A percentile compares a stretch with the other conserved stretches of the same genome.
These are phyloP conservation scores for Andrena marginata DNA, from an alignment of 2,888 invertebrate genomes.

Conservation along the genomic window DNA sequence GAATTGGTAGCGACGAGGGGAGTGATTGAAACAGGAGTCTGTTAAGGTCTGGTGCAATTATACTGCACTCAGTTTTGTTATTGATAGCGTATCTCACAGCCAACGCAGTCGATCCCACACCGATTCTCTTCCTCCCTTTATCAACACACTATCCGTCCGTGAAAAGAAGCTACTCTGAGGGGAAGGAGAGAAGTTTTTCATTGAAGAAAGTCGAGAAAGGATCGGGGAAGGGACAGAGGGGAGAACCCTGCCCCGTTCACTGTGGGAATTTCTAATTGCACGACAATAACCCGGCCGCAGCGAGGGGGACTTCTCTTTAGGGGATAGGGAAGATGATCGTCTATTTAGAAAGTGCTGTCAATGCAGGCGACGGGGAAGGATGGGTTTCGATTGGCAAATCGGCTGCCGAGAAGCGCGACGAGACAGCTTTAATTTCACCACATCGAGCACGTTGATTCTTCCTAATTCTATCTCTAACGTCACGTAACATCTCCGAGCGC, in stretches of 20 bases:
- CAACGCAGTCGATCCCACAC: no score
- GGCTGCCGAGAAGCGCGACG: background rate
- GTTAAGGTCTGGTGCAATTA: no score
- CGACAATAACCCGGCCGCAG: slow-evolving; percentile 51
- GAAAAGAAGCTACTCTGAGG: background rate
- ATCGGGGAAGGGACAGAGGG: slow-evolving; percentile 27
- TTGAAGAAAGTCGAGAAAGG: slow-evolving; percentile 22
- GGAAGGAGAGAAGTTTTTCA: background rate
- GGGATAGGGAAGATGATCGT: slow-evolving; percentile 32
- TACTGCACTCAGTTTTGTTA: no score
- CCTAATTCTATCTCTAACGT: no score
- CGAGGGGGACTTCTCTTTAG: slow-evolving; percentile 28
- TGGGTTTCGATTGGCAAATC: background rate
- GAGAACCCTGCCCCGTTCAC: slow-evolving; percentile 61
- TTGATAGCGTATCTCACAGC: no score
- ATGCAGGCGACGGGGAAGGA: background rate
- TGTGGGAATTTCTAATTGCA: slow-evolving; percentile 82
- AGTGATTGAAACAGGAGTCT: no score
- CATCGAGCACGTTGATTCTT: no score
- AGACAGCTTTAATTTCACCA: background rate
- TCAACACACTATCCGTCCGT: background rate
- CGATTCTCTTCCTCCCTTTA: background rate
- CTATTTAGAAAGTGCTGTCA: slow-evolving; percentile 16
- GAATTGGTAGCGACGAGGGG: no score
- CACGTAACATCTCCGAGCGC: no score